Evolutionary conservation across 2,113 vertebrate species (phyloP).

Genomic region (Mormoops blainvillei): DNA sequence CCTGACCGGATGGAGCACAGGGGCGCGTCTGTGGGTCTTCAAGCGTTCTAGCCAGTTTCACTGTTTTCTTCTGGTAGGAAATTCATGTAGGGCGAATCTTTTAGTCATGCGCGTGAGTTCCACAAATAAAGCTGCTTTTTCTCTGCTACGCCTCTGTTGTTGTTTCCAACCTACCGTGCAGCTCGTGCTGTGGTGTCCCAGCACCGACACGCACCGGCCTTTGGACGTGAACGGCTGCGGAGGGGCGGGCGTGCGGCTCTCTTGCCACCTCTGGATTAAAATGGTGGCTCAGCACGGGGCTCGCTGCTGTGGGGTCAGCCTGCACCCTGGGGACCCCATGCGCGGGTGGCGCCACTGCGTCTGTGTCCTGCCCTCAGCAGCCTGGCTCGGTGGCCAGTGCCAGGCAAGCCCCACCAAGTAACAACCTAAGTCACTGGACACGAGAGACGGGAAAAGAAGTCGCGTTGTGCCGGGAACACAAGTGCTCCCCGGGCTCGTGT

Average conservation of each 20-base stretch:
- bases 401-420: not conserved
- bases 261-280: not conserved
- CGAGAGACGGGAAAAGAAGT: not conserved
- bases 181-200: accelerated
- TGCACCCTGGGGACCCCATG: not conserved
- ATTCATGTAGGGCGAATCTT: not conserved
- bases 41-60: not conserved
- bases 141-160: not conserved
- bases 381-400: accelerated
- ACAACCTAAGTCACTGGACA: not conserved
- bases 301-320: not conserved
- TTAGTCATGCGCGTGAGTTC: not conserved
- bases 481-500: not conserved
- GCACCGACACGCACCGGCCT: accelerated
- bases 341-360: accelerated
- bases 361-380: not conserved
- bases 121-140: not conserved
- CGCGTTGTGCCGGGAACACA: not conserved
- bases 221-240: not conserved
- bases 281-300: not conserved
- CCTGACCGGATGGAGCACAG: too few species aligned
- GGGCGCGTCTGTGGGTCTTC: not conserved
- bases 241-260: not conserved
- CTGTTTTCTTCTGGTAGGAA: not conserved
- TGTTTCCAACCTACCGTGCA: too few species aligned